These are phyloP conservation scores for Crotalus horridus DNA, from an alignment of 2,113 vertebrate genomes.

Conservation along the genomic window DNA sequence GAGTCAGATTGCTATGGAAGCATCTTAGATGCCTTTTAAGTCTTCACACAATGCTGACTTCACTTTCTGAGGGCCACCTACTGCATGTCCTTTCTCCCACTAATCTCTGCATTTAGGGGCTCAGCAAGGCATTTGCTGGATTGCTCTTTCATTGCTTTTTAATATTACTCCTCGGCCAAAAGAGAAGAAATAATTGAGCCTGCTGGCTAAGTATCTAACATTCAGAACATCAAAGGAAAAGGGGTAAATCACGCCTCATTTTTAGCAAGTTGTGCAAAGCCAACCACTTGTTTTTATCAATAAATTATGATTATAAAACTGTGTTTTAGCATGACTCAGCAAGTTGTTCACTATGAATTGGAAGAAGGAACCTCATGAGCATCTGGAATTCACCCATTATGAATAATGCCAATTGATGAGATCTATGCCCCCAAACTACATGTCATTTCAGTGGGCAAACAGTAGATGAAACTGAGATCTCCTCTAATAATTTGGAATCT, in stretches of 20 bases:
- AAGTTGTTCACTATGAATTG: background rate
- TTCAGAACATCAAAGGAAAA: background rate
- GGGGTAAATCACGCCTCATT: background rate
- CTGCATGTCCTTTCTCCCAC: background rate
- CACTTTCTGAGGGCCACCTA: background rate
- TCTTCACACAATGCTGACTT: background rate
- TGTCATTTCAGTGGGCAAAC: background rate
- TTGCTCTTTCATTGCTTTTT: background rate
- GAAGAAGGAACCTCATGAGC: background rate
- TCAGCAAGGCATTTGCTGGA: background rate
- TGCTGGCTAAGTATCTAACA: background rate
- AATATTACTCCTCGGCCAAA: background rate
- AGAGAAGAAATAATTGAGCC: background rate
- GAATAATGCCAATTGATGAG: background rate
- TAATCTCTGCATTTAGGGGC: background rate
- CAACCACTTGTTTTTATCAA: background rate
- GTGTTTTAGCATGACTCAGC: background rate
- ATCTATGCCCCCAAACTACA: background rate
- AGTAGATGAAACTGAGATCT: background rate
- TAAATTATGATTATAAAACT: background rate
- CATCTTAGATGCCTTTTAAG: background rate
- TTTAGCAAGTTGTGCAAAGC: background rate
- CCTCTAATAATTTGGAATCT: background rate
- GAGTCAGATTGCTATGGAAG: background rate
- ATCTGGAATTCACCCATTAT: background rate